phyloP scores from a whole-genome alignment of 2,797 vertebrate species.

The Microhierax caerulescens region DNA sequence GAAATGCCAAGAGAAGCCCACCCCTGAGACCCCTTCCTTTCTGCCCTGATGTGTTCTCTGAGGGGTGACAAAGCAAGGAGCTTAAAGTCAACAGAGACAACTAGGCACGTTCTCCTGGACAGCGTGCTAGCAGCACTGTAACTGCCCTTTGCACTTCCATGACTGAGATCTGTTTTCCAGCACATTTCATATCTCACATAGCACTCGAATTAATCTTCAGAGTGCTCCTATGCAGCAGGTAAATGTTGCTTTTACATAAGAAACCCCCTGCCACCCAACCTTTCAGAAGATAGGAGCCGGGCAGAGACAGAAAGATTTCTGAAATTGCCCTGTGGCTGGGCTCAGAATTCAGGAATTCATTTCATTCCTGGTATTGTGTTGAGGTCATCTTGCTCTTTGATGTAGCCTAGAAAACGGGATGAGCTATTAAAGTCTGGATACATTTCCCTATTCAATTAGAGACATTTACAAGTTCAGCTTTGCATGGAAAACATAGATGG shows the following conservation, averaged over 20 bases:
- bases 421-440: constrained; percentile 40
- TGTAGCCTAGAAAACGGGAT: constrained; percentile 19
- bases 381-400: constrained; percentile 21
- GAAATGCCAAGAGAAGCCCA: background rate
- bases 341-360: constrained; percentile 11
- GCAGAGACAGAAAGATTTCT: background rate
- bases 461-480: constrained; percentile 7
- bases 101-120: background rate
- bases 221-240: background rate
- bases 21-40: background rate
- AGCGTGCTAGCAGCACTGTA: background rate
- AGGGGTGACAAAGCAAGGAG: background rate
- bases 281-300: background rate
- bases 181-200: background rate
- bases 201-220: background rate
- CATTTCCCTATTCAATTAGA: constrained; percentile 2
- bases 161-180: background rate
- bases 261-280: background rate
- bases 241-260: background rate
- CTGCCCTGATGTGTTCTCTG: background rate
- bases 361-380: background rate
- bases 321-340: background rate
- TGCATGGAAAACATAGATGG: background rate
- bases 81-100: background rate
- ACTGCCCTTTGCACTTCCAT: background rate